A percentile compares a stretch with the other conserved stretches of the same genome.
phyloP scores from a whole-genome alignment of 2,113 vertebrate genomes.

The Lepidothrix coronata region DNA sequence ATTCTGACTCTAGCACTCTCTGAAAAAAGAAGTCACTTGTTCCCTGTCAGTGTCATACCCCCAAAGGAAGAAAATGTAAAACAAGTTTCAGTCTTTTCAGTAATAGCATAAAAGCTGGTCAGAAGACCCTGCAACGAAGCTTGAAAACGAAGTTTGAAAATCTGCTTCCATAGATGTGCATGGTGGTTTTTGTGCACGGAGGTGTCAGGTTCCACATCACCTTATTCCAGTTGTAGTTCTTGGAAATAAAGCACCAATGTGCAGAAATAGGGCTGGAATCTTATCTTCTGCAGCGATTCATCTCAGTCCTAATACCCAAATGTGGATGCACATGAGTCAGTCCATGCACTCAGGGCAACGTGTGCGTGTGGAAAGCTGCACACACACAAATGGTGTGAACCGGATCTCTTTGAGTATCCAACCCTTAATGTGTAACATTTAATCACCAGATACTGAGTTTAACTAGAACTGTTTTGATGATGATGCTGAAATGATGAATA shows the following conservation, averaged over 20 bases:
- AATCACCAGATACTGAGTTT: neutral
- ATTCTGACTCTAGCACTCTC: neutral
- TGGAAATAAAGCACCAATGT: neutral
- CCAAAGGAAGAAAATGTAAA: neutral
- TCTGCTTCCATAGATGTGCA: neutral
- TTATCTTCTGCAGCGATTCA: neutral
- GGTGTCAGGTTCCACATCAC: neutral
- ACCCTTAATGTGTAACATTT: neutral
- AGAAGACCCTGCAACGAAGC: neutral
- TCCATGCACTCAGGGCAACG: neutral
- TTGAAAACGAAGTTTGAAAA: neutral
- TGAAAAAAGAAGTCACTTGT: neutral
- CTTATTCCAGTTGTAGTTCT: neutral
- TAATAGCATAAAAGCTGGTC: neutral
- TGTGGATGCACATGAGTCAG: neutral
- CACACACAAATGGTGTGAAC: neutral
- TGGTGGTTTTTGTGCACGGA: neutral
- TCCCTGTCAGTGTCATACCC: neutral
- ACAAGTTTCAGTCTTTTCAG: neutral
- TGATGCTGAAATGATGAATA: slow-evolving; percentile 5
- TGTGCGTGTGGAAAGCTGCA: neutral
- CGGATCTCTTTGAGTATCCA: neutral
- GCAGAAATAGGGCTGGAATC: neutral
- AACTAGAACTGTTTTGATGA: neutral
- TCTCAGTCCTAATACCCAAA: neutral